Percentiles rank a stretch among this genome's conserved stretches.
These are phyloP conservation scores for Paramormyrops kingsleyae DNA, from an alignment of 2,113 vertebrate genomes.

Conservation along the genomic window DNA sequence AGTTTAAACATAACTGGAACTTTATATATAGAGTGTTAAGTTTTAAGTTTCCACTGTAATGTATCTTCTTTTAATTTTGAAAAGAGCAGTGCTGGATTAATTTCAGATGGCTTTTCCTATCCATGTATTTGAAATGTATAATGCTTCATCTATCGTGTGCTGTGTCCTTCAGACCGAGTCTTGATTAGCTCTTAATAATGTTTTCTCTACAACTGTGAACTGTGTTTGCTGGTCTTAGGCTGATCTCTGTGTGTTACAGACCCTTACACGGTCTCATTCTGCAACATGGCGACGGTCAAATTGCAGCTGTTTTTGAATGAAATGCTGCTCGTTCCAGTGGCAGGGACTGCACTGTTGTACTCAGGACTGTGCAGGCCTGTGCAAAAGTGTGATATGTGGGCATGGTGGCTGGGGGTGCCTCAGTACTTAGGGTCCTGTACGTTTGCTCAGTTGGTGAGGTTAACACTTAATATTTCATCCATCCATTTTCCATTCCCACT, in stretches of 20 bases:
- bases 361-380: not conserved
- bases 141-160: not conserved
- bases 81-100: not conserved
- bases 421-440: not conserved
- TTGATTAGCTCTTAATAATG: not conserved
- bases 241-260: not conserved
- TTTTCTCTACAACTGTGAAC: not conserved
- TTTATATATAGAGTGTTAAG: not conserved
- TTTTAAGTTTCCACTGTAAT: not conserved
- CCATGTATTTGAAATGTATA: not conserved
- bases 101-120: not conserved
- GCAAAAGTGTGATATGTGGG: not conserved
- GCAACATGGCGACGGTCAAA: not conserved
- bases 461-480: not conserved
- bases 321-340: not conserved
- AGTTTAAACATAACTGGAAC: not conserved
- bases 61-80: not conserved
- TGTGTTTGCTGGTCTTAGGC: not conserved
- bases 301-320: not conserved
- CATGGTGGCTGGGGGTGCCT: not conserved
- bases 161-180: not conserved
- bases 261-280: not conserved
- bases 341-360: not conserved
- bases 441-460: not conserved
- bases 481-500: not conserved